phyloP scores from a whole-genome alignment of 2,888 invertebrate genomes.

The Blastobasis adustella region DNA sequence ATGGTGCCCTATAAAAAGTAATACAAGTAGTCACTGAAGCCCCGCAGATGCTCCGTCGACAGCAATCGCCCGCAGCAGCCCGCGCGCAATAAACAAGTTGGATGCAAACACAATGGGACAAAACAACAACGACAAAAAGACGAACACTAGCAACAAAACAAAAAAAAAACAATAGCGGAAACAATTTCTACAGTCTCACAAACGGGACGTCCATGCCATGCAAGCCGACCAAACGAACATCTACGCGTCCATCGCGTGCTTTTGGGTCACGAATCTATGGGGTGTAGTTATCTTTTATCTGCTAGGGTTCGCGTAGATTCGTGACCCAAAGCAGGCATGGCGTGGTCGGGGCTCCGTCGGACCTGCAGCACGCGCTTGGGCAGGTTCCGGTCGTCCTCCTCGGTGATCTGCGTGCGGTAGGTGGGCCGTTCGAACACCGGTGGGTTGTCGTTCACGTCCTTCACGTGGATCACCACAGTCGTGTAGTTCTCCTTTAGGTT shows the following conservation, averaged over 20 bases:
- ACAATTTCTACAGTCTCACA: slow-evolving; percentile 34
- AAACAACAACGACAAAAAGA: slow-evolving; percentile 34
- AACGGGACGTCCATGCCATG: slow-evolving; percentile 64
- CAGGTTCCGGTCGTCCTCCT: slow-evolving; percentile 95
- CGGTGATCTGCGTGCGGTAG: slow-evolving; percentile 95
- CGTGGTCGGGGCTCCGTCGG: slow-evolving; percentile 19
- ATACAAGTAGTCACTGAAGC: slow-evolving; percentile 5
- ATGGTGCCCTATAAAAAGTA: not conserved
- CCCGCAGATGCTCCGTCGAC: slow-evolving; percentile 13
- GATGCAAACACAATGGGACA: slow-evolving; percentile 36
- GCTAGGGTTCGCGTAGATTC: slow-evolving; percentile 1
- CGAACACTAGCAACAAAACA: slow-evolving; percentile 46
- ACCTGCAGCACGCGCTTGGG: slow-evolving; percentile 96
- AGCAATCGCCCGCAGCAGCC: slow-evolving; percentile 29
- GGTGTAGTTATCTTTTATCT: slow-evolving; percentile 69
- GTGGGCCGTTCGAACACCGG: slow-evolving; percentile 96
- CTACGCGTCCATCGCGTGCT: slow-evolving; percentile 25
- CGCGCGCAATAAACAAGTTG: slow-evolving; percentile 34
- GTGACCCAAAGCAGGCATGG: no score
- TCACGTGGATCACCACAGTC: slow-evolving; percentile 96
- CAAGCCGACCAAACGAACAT: slow-evolving; percentile 33
- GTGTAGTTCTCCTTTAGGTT: slow-evolving; percentile 98
- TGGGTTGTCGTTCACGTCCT: slow-evolving; percentile 98
- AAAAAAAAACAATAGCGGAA: slow-evolving; percentile 41
- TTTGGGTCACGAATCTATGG: slow-evolving; percentile 36